These are phyloP conservation scores for Acridotheres tristis DNA, from an alignment of 2,797 vertebrate genomes.

Conservation along the genomic window DNA sequence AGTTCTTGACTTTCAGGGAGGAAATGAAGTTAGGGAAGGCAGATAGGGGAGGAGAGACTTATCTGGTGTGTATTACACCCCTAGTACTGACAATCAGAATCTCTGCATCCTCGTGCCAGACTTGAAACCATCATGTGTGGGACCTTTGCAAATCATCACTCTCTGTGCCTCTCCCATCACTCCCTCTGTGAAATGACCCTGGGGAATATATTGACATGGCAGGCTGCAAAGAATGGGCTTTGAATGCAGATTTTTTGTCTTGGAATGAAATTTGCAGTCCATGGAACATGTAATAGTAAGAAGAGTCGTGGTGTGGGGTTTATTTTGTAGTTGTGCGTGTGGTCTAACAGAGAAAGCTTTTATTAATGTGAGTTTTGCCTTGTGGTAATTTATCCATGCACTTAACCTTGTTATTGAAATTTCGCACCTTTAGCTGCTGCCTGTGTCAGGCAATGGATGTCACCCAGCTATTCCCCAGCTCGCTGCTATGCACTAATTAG, in stretches of 20 bases:
- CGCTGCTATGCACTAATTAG: neutral
- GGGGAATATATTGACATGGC: too few relatives aligned
- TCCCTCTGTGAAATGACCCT: neutral
- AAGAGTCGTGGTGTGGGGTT: neutral
- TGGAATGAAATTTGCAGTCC: neutral
- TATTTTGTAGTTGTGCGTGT: neutral
- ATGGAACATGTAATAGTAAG: neutral
- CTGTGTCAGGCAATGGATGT: neutral
- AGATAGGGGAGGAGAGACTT: neutral
- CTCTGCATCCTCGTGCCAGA: neutral
- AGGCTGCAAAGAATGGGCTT: neutral
- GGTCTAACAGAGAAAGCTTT: neutral
- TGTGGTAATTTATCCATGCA: neutral
- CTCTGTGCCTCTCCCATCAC: rapidly evolving
- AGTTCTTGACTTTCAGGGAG: neutral
- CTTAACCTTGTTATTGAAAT: neutral
- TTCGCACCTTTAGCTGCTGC: neutral
- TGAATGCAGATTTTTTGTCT: neutral
- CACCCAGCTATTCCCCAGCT: neutral
- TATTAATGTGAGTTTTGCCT: neutral
- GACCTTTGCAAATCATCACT: rapidly evolving
- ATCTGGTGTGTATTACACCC: neutral
- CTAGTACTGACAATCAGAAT: neutral
- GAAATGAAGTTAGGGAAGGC: neutral
- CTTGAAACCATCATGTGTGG: neutral